A percentile compares a stretch with the other conserved stretches of the same genome.
phyloP scores from a whole-genome alignment of 2,113 vertebrate species.

The Crocuta crocuta region DNA sequence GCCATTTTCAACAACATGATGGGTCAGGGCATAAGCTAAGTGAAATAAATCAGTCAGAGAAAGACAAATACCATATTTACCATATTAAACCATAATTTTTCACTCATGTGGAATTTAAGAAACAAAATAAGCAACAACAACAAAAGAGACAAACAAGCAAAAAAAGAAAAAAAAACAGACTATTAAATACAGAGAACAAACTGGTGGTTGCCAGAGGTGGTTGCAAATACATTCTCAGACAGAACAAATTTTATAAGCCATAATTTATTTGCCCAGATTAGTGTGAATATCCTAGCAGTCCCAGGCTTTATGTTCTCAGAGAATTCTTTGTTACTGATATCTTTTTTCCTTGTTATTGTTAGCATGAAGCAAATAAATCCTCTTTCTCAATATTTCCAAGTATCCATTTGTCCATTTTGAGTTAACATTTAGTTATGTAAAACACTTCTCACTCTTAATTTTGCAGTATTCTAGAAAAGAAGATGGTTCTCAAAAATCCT shows the following conservation, averaged over 20 bases:
- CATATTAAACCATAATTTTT: neutral
- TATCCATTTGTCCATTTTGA: neutral
- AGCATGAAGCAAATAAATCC: neutral
- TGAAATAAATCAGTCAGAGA: neutral
- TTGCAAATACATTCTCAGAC: neutral
- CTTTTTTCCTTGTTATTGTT: neutral
- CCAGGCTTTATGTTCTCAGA: neutral
- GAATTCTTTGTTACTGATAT: neutral
- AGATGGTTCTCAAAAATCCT: neutral
- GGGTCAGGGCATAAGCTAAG: neutral
- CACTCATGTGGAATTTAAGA: neutral
- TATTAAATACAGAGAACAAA: neutral
- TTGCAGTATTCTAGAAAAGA: neutral
- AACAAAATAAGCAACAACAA: neutral
- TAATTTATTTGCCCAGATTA: neutral
- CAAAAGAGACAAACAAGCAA: neutral
- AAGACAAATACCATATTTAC: neutral
- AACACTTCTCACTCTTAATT: neutral
- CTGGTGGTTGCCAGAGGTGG: neutral
- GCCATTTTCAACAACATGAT: neutral
- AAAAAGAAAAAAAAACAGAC: neutral
- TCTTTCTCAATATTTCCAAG: neutral
- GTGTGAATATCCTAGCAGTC: neutral
- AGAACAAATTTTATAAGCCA: neutral
- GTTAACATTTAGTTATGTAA: neutral